Conservation (phyloP, 1,140 invertebrate genomes). For the Drosophila funebris region DNA sequence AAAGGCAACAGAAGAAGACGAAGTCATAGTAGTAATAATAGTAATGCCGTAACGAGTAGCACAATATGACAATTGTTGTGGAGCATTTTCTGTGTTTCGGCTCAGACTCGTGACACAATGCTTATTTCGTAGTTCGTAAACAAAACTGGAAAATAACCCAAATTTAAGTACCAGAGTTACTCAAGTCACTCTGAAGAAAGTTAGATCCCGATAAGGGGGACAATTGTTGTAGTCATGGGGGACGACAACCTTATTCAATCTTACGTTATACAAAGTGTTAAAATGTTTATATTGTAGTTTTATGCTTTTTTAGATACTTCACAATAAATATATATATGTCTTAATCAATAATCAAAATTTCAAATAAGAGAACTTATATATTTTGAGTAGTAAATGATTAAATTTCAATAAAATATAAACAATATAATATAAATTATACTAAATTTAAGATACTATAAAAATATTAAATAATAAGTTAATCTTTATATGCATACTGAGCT, state of each 20-base stretch:
- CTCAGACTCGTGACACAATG: slow-evolving; percentile 62
- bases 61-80: slow-evolving; percentile 75
- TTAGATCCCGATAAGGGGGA: slow-evolving; percentile 28
- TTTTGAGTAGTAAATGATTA: no score
- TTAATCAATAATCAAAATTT: no score
- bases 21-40: slow-evolving; percentile 35
- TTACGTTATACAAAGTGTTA: no score
- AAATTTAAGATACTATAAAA: no score
- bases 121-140: slow-evolving; percentile 2
- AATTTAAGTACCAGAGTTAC: slow-evolving; percentile 20
- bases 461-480: no score
- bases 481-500: no score
- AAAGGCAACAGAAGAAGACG: neutral
- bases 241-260: slow-evolving; percentile 8
- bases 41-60: slow-evolving; percentile 71
- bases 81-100: slow-evolving; percentile 47
- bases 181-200: slow-evolving; percentile 30
- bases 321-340: no score
- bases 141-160: slow-evolving; percentile 15
- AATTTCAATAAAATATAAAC: no score
- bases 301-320: neutral
- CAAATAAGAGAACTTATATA: no score
- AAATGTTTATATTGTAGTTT: neutral
- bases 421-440: no score
- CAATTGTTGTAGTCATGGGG: slow-evolving; percentile 3